Base-by-base conservation (phyloP, 2,888 invertebrate genomes). In the Trypoxylon attenuatum region DNA sequence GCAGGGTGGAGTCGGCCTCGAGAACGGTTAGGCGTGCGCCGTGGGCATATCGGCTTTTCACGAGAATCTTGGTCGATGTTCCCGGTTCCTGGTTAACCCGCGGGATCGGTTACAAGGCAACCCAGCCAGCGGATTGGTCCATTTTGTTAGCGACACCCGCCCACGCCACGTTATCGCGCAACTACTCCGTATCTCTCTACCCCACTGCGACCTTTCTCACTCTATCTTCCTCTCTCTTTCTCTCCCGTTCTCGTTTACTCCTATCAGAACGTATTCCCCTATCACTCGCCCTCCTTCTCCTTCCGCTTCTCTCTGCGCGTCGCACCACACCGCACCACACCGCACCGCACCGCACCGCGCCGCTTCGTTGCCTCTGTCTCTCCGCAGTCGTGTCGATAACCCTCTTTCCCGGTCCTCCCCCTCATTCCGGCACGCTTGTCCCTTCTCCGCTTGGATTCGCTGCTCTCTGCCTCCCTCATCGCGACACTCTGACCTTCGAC, bases 71-170 rank as follows among this genome's bases (percentile, higher is more conserved):
- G 77, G 79, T 78, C 78, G 81, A 81, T 77, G 77, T 75, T 76
- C 69, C 77, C 74, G 81, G 79, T 76, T 73, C 74, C 72, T 78
- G 79, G 76, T 82, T 82, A 84, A 86, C 87, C 87, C 86, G 84
- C 85, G 79, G 82, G 85, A 87, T 87, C 86, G 82, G 84, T 87
- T 87, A 86, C 87, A 82, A 67, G 73, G 59, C 73, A 56, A 65
- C 71, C 76, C 77, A 64, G 76, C 66, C 68, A 74, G 64, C 76
- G 77, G 77, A 87, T 87, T 87, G 87, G 87, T 83, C 77, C 81
- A 81, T 84, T 85, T 85, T 85, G 85, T 87, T 82, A 86, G 83
- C 79, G 85, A 87, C 82, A 84, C 84, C 84, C 87, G 87, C 87
- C 87, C 86, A 85, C 86, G 81, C 80, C 63, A 65, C 71, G 79